These are phyloP conservation scores for Ophioninae sp. DNA, from an alignment of 2,888 invertebrate species.

Conservation along the genomic window DNA sequence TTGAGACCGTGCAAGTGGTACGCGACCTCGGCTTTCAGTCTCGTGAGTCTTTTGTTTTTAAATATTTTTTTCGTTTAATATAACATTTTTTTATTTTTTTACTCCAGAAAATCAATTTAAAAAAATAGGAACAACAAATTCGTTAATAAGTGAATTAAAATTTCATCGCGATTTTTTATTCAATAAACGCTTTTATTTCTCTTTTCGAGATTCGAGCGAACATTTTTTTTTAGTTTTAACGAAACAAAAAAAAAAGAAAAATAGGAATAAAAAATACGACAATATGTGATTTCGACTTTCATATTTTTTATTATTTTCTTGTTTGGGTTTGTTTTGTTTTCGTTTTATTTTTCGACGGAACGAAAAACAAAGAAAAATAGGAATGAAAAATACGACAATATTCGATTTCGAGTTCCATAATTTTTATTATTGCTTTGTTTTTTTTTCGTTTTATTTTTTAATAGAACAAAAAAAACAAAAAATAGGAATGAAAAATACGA, in stretches of 20 bases:
- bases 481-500: too few relatives aligned
- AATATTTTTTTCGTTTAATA: too few relatives aligned
- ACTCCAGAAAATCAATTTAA: too few relatives aligned
- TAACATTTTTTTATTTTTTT: too few relatives aligned
- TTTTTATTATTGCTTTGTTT: not conserved
- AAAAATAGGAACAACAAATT: too few relatives aligned
- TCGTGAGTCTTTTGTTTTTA: constrained; percentile 82
- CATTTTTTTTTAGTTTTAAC: too few relatives aligned
- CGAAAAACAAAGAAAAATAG: not conserved
- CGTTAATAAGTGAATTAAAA: not conserved
- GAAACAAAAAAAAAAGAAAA: too few relatives aligned
- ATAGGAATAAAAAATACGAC: too few relatives aligned
- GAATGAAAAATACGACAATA: not conserved
- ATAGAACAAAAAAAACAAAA: too few relatives aligned
- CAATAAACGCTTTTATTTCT: not conserved
- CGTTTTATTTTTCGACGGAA: too few relatives aligned
- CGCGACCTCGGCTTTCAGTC: constrained; percentile 89
- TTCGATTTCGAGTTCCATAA: not conserved
- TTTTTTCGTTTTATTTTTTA: not conserved
- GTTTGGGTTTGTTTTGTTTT: not conserved
- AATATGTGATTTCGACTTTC: too few relatives aligned
- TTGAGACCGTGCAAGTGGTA: constrained; percentile 94
- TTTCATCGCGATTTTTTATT: constrained; percentile 11
- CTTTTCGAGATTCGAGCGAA: too few relatives aligned
- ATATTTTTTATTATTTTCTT: not conserved